A percentile compares a stretch with the other conserved stretches of the same genome.
These are phyloP conservation scores for Amphimallon solstitiale DNA, from an alignment of 2,888 invertebrate species.

Conservation along the genomic window DNA sequence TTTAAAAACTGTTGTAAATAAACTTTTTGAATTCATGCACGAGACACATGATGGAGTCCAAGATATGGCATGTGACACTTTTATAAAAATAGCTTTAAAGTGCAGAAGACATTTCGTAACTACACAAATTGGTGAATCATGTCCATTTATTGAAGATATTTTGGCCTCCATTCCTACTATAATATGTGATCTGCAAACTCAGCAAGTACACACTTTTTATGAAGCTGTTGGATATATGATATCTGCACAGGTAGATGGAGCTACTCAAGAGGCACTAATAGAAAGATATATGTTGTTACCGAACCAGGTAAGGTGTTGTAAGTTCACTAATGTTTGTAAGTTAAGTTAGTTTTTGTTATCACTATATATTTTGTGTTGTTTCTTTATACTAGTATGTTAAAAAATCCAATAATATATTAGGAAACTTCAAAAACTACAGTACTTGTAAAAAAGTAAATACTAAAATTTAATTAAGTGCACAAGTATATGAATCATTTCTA, in stretches of 20 bases:
- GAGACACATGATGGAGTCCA: slow-evolving; percentile 99
- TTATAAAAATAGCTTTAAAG: slow-evolving; percentile 99
- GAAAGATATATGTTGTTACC: slow-evolving; percentile 98
- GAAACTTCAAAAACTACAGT: too few species aligned
- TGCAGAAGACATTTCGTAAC: slow-evolving; percentile 98
- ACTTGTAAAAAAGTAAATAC: too few species aligned
- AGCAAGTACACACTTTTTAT: slow-evolving; percentile 99
- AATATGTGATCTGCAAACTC: slow-evolving; percentile 98
- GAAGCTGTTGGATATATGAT: slow-evolving; percentile 99
- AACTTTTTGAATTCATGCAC: slow-evolving; percentile 99
- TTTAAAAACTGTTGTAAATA: slow-evolving; percentile 99
- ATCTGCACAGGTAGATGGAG: slow-evolving; percentile 91
- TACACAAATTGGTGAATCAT: slow-evolving; percentile 93
- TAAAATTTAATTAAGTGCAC: too few species aligned
- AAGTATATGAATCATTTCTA: too few species aligned
- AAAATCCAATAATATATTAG: too few species aligned
- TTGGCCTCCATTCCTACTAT: slow-evolving; percentile 95
- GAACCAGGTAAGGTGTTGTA: slow-evolving; percentile 76
- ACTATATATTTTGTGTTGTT: not conserved
- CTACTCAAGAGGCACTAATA: slow-evolving; percentile 92
- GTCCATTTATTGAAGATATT: slow-evolving; percentile 99
- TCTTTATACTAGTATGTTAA: too few species aligned
- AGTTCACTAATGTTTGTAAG: not conserved
- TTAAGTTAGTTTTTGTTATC: not conserved
- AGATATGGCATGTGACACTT: slow-evolving; percentile 99